These are phyloP conservation scores for Oriolus oriolus DNA, from an alignment of 2,113 vertebrate species.

Conservation along the genomic window DNA sequence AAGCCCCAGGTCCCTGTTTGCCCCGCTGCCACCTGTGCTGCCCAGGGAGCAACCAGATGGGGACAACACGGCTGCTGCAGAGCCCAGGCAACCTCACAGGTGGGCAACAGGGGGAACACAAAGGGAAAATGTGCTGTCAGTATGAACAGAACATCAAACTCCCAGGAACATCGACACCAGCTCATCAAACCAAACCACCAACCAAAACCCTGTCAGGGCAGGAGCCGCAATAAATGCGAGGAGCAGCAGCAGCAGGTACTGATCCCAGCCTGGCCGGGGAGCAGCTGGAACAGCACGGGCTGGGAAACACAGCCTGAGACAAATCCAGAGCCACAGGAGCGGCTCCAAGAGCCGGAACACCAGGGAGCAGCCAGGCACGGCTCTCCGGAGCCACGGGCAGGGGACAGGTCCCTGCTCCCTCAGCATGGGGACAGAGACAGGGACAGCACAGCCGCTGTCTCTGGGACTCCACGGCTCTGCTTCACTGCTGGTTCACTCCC, in stretches of 20 bases:
- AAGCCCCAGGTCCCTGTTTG: neutral
- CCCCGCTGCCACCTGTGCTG: neutral
- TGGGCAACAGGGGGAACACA: neutral
- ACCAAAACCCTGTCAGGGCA: neutral
- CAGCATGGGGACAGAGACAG: neutral
- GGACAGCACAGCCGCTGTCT: neutral
- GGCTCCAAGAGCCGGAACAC: neutral
- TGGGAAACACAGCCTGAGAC: neutral
- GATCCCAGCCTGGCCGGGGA: neutral
- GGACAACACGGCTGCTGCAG: neutral
- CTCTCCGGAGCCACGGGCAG: neutral
- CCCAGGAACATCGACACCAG: neutral
- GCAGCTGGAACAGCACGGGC: neutral
- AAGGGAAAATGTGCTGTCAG: neutral
- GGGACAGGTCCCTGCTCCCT: neutral
- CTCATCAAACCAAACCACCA: neutral
- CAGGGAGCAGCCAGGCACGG: fast-evolving
- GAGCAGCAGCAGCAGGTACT: neutral
- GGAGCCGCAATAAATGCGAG: neutral
- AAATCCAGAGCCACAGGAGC: neutral
- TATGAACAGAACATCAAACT: neutral
- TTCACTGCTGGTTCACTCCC: neutral
- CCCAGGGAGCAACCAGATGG: neutral
- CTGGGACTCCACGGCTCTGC: too few relatives aligned
- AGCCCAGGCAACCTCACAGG: neutral